Evolutionary conservation across 2,113 vertebrate species (phyloP).

Genomic region (Ornithorhynchus anatinus): DNA sequence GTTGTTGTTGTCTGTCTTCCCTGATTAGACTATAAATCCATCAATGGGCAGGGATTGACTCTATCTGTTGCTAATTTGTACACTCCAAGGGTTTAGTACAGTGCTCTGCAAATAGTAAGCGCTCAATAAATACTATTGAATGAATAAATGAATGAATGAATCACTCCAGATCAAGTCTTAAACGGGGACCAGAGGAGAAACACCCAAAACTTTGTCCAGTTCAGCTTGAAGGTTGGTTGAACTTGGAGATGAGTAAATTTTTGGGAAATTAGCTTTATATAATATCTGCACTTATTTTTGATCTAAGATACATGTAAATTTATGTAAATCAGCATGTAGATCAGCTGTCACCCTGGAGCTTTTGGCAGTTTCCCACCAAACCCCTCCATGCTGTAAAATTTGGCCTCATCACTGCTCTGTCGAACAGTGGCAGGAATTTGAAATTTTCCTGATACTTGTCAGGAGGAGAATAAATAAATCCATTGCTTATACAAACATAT

Average conservation of each 20-base stretch:
- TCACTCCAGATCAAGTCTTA: too few species aligned
- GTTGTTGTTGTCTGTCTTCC: too few species aligned
- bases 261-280: conserved; percentile 17
- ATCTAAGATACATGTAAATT: conserved; percentile 61
- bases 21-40: too few species aligned
- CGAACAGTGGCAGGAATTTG: conserved; percentile 27
- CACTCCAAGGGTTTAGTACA: too few species aligned
- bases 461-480: conserved; percentile 1
- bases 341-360: conserved; percentile 43
- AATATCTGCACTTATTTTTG: conserved; percentile 46
- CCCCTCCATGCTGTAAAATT: conserved; percentile 31
- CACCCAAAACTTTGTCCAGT: too few species aligned
- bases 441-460: conserved; percentile 38
- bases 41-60: too few species aligned
- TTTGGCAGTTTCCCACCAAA: conserved; percentile 38
- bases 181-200: too few species aligned
- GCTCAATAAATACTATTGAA: too few species aligned
- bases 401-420: conserved; percentile 46
- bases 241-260: neutral
- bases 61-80: too few species aligned
- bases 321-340: conserved; percentile 63
- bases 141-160: too few species aligned
- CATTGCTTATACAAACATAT: too few species aligned
- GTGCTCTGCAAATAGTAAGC: too few species aligned
- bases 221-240: neutral